Evolutionary conservation across 2,888 invertebrate species (phyloP).

Genomic region (Meandrusa payeni): DNA sequence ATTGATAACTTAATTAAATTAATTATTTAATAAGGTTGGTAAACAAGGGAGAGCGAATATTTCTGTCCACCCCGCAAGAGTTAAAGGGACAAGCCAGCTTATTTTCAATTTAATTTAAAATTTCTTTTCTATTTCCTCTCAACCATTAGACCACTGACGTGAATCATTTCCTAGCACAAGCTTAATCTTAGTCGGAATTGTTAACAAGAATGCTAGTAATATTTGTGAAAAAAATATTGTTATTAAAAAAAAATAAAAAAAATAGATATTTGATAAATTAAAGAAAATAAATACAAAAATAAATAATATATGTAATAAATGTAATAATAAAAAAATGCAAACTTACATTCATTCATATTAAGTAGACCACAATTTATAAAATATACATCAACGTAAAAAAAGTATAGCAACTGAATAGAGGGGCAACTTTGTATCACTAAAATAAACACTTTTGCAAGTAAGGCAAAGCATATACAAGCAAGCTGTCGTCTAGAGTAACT

Average conservation of each 20-base stretch:
- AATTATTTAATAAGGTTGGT: no score
- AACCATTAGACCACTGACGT: no score
- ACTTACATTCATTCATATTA: slow-evolving; percentile 21
- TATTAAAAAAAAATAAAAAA: not conserved
- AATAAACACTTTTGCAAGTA: not conserved
- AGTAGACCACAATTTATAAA: not conserved
- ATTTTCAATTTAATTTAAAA: no score
- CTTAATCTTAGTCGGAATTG: no score
- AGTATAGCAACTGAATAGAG: not conserved
- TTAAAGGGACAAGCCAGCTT: no score
- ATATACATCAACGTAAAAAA: not conserved
- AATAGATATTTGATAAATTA: not conserved
- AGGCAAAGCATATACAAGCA: slow-evolving; percentile 1
- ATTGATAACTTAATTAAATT: no score
- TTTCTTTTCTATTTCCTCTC: no score
- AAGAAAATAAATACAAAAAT: not conserved
- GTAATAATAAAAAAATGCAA: slow-evolving; percentile 4
- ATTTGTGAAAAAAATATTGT: no score
- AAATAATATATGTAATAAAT: not conserved
- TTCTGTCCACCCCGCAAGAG: no score
- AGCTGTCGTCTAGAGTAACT: slow-evolving; percentile 20
- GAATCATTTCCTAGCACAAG: no score
- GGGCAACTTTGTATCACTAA: not conserved
- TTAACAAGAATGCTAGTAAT: no score
- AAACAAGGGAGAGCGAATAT: no score